phyloP scores from a whole-genome alignment of 2,888 invertebrate genomes.

The Aethes cnicana region DNA sequence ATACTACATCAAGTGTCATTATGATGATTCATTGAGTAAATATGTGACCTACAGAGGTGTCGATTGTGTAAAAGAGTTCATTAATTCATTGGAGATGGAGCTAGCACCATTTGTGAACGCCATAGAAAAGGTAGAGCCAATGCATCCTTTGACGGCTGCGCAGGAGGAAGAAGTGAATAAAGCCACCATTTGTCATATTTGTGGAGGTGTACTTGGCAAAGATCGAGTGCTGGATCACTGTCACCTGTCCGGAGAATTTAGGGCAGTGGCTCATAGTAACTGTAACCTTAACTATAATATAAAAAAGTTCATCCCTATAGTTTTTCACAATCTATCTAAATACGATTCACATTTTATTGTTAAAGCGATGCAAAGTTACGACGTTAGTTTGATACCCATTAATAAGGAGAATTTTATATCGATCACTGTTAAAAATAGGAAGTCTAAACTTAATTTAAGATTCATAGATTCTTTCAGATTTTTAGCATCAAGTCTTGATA shows the following conservation, averaged over 20 bases:
- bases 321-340: not conserved
- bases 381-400: not conserved
- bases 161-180: not conserved
- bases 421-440: not conserved
- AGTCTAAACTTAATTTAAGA: not conserved
- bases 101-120: not conserved
- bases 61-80: not conserved
- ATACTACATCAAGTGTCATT: slow-evolving; percentile 1
- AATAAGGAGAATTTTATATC: slow-evolving; percentile 13
- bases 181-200: not conserved
- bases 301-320: not conserved
- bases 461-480: slow-evolving; percentile 33
- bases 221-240: not conserved
- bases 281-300: not conserved
- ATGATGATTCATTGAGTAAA: not conserved
- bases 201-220: not conserved
- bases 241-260: not conserved
- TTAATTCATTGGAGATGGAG: not conserved
- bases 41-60: not conserved
- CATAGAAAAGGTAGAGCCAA: not conserved
- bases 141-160: not conserved
- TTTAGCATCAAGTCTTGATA: slow-evolving; percentile 23
- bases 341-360: slow-evolving; percentile 10
- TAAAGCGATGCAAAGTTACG: not conserved
- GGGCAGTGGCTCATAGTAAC: not conserved